These are phyloP conservation scores for Girardinus metallicus DNA, from an alignment of 2,797 vertebrate genomes.

Conservation along the genomic window DNA sequence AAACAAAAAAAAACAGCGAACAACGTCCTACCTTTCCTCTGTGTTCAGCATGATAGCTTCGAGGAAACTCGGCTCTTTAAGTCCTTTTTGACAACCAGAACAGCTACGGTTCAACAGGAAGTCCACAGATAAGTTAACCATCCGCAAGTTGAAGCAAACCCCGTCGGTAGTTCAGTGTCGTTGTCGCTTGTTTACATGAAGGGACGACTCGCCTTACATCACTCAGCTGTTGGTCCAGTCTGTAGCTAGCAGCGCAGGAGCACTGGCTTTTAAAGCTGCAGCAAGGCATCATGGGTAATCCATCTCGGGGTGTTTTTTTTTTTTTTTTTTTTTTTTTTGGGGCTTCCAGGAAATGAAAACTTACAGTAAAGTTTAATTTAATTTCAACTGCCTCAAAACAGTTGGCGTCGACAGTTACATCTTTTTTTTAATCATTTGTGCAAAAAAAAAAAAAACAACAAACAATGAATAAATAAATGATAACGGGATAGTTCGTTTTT, in stretches of 20 bases:
- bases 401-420: not conserved
- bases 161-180: not conserved
- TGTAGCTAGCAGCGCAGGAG: not conserved
- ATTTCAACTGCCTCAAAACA: not conserved
- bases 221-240: not conserved
- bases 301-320: not conserved
- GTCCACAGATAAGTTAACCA: slow-evolving; percentile 74
- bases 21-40: slow-evolving; percentile 78
- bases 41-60: slow-evolving; percentile 78
- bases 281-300: slow-evolving; percentile 62
- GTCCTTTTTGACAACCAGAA: slow-evolving; percentile 67
- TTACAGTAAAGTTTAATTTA: not conserved
- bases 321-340: not conserved
- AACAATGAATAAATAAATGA: not conserved
- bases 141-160: slow-evolving; percentile 48
- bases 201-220: not conserved
- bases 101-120: slow-evolving; percentile 68
- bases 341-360: not conserved
- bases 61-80: slow-evolving; percentile 48
- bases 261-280: slow-evolving; percentile 50
- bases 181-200: not conserved
- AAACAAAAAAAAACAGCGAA: not conserved
- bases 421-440: not conserved
- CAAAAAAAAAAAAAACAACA: too few species aligned
- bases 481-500: not conserved